phyloP scores from a whole-genome alignment of 2,888 invertebrate species.

The Tuberolachnus salignus region DNA sequence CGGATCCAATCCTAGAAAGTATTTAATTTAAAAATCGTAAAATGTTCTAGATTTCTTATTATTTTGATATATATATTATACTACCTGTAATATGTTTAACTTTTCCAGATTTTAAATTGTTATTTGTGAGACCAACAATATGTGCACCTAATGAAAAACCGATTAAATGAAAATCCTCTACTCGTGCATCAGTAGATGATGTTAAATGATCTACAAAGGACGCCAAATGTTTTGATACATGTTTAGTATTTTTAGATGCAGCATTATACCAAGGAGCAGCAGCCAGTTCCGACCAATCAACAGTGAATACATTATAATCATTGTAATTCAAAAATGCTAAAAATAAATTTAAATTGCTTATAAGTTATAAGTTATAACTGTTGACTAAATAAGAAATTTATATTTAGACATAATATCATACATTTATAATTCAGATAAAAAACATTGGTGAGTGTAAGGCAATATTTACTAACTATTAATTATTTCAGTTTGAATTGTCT shows the following conservation, averaged over 20 bases:
- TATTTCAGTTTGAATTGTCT: no score
- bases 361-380: neutral
- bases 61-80: neutral
- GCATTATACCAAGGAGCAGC: slow-evolving; percentile 62
- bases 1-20: slow-evolving; percentile 66
- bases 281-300: slow-evolving; percentile 64
- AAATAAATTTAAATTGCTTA: neutral
- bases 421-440: no score
- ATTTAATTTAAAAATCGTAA: neutral
- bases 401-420: no score
- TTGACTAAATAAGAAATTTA: no score
- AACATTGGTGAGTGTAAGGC: no score
- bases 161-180: slow-evolving; percentile 63
- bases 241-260: slow-evolving; percentile 63
- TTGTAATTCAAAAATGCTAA: slow-evolving; percentile 59
- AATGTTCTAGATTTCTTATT: neutral
- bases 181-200: slow-evolving; percentile 62
- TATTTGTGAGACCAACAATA: slow-evolving; percentile 69
- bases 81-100: slow-evolving; percentile 69
- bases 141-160: slow-evolving; percentile 66
- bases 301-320: slow-evolving; percentile 63
- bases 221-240: slow-evolving; percentile 62
- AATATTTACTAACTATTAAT: no score
- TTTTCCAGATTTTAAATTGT: slow-evolving; percentile 66
- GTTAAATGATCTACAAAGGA: slow-evolving; percentile 64